Base-by-base conservation (phyloP, 2,888 invertebrate species). In the Caenorhabditis panamensis region DNA sequence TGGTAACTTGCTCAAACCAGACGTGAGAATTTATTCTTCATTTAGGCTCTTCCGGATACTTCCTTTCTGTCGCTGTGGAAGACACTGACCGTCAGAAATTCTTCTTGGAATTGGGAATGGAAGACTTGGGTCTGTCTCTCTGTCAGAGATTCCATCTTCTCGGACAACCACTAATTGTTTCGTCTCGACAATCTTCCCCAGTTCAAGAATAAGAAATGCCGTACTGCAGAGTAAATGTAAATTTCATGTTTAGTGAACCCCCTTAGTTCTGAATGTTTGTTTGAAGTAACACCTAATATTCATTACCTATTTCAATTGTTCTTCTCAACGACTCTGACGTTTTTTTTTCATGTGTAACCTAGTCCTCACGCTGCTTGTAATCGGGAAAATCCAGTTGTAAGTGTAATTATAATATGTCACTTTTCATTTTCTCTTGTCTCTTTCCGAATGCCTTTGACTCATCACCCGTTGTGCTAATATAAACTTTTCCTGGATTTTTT, bases 1-100 rank as follows among this genome's bases (percentile, higher is more conserved):
- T 47, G 87, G 87, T 87, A 66, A 31, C 26, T 22, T 58, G 28
- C 11, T 44, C 16, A 36, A 13, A 31, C n/a, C 13, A 49, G 5
- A 22, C 24, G 20, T 53, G 16, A 26, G 3, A 41, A 4, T 1
- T 56, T 51, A 1, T 16, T 44, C 16, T 36, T 3, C n/a, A 66
- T 85, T 63, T 58, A 88, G 88, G 84, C 2, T 82, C 82, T 9
- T 66, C 20, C 8, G 88, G 88, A 49, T 77, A 85, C 41, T 88
- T 88, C 54, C 64, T 84, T 0, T 49, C 85, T 0, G 69, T 88
- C 9, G 67, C 78, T 0, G 31, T 79, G 0, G 53, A 69, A 2
- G 82, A 85, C 22, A 37, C 31, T 0, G 83, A 86, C 13, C 83
- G 82, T 22, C 85, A 86, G 24, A 77, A 84, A 26, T 84, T 86